phyloP scores from a whole-genome alignment of 2,113 vertebrate genomes.

The Megaceryle torquata region DNA sequence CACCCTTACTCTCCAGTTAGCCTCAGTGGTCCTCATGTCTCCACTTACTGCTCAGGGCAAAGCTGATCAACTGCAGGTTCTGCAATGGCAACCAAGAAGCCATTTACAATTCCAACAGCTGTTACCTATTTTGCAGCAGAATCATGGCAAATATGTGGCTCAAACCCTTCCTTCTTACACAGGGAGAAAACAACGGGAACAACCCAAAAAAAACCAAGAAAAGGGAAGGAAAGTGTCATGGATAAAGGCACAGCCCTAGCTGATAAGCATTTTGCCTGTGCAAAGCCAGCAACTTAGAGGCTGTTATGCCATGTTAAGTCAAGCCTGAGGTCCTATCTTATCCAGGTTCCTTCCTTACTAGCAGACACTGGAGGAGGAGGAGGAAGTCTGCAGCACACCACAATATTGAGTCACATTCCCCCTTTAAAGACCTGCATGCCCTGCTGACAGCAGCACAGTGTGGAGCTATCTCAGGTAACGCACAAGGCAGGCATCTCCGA shows the following conservation, averaged over 20 bases:
- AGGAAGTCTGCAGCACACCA: background rate
- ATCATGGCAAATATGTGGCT: background rate
- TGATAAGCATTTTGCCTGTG: background rate
- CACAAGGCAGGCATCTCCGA: rapidly evolving
- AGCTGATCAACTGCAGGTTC: constrained; percentile 55
- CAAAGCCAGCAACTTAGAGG: background rate
- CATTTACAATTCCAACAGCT: constrained; percentile 34
- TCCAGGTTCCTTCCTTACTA: background rate
- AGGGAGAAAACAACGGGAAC: background rate
- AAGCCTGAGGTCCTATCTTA: background rate
- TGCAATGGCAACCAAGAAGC: constrained; percentile 12
- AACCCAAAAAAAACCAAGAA: background rate
- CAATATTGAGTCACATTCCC: background rate
- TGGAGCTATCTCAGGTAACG: background rate
- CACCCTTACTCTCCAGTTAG: background rate
- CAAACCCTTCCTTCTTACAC: background rate
- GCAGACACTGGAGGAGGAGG: background rate
- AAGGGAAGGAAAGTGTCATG: background rate
- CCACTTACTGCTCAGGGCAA: constrained; percentile 15
- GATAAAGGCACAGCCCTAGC: background rate
- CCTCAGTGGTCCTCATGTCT: background rate
- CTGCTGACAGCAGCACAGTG: background rate
- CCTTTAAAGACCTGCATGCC: background rate
- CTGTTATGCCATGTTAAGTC: rapidly evolving
- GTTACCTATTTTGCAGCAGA: constrained; percentile 39